Conservation (phyloP, 2,888 invertebrate species). For the Rhingia campestris region DNA sequence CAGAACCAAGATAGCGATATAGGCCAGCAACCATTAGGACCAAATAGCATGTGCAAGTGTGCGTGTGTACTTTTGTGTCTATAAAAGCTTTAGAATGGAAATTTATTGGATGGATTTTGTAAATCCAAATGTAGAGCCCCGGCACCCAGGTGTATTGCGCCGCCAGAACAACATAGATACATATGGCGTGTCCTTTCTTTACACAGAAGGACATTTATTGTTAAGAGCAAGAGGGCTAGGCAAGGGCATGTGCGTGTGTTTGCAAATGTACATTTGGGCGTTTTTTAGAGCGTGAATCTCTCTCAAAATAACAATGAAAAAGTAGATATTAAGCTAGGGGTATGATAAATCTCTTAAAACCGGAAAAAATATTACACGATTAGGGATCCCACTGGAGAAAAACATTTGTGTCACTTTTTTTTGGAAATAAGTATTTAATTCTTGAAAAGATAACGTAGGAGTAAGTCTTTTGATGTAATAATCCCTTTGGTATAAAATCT, state of each 20-base stretch:
- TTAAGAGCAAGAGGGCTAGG: too few relatives aligned
- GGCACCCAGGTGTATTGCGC: slow-evolving; percentile 62
- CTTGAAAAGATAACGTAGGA: too few relatives aligned
- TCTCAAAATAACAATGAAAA: slow-evolving; percentile 39
- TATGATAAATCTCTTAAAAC: slow-evolving; percentile 40
- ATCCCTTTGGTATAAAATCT: too few relatives aligned
- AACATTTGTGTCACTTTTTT: neutral
- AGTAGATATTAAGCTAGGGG: slow-evolving; percentile 34
- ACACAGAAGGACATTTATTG: slow-evolving; percentile 48
- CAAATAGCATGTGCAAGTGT: slow-evolving; percentile 23
- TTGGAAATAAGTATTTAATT: neutral
- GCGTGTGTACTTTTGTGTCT: slow-evolving; percentile 41
- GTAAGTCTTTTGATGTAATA: too few relatives aligned
- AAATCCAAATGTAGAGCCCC: slow-evolving; percentile 64
- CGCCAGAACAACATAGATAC: slow-evolving; percentile 25
- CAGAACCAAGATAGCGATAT: too few relatives aligned
- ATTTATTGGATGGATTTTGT: slow-evolving; percentile 70
- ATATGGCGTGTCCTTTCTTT: slow-evolving; percentile 43
- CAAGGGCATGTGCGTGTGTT: slow-evolving; percentile 11
- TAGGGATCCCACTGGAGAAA: neutral
- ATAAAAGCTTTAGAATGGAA: slow-evolving; percentile 65
- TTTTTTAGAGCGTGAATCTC: slow-evolving; percentile 41
- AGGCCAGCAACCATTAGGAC: slow-evolving; percentile 36
- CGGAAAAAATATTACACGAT: slow-evolving; percentile 21
- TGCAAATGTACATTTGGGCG: slow-evolving; percentile 39